phyloP scores from a whole-genome alignment of 2,888 invertebrate species.

The Iselma pallidipennis region DNA sequence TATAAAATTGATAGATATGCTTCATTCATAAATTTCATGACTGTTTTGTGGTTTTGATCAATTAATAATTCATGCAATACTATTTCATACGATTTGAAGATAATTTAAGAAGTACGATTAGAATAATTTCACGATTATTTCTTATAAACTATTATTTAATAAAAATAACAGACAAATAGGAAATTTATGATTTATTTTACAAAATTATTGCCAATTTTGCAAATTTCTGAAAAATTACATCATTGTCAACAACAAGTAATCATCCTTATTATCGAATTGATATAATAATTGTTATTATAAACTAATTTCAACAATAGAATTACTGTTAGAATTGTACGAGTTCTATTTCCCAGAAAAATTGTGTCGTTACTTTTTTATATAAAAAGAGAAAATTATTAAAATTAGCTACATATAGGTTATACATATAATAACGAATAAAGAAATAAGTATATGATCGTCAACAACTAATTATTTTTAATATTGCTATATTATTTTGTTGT shows the following conservation, averaged over 20 bases:
- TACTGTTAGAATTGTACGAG: neutral
- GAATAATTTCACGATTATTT: too few relatives aligned
- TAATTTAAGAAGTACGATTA: neutral
- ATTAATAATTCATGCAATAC: constrained; percentile 1
- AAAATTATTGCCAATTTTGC: constrained; percentile 4
- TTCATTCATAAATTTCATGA: neutral
- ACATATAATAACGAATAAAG: neutral
- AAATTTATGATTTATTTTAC: neutral
- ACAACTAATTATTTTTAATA: neutral
- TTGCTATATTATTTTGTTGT: neutral
- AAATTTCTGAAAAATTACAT: neutral
- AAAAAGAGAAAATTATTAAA: neutral
- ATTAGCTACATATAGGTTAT: neutral
- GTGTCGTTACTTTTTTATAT: neutral
- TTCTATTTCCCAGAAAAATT: constrained; percentile 4
- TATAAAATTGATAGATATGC: neutral
- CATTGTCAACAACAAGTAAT: neutral
- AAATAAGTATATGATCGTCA: neutral
- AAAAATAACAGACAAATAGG: too few relatives aligned
- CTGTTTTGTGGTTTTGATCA: constrained; percentile 4
- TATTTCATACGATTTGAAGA: neutral
- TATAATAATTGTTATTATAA: constrained; percentile 4
- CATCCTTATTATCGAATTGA: neutral
- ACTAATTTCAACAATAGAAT: constrained; percentile 4
- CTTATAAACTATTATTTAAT: too few relatives aligned